Conservation (phyloP, 1,140 invertebrate species). For the Trichonephila clavata region DNA sequence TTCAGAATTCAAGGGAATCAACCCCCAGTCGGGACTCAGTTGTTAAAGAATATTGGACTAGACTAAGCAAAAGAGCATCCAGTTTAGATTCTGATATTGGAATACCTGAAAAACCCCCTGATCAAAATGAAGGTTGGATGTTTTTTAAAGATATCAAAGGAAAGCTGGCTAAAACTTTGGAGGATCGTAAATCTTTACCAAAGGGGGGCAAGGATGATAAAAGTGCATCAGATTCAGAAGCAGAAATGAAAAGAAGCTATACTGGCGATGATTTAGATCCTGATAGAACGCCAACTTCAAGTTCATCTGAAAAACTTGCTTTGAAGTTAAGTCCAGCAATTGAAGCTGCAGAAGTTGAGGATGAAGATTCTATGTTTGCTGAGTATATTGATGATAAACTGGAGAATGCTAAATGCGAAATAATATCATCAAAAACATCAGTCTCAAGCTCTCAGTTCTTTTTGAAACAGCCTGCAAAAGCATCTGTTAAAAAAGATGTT, state of each 20-base stretch:
- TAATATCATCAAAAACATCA: conserved; percentile 22
- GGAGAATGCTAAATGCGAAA: conserved; percentile 61
- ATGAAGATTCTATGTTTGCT: neutral
- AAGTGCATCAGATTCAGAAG: neutral
- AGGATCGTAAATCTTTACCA: conserved; percentile 45
- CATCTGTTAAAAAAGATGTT: neutral
- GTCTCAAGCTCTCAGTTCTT: conserved; percentile 32
- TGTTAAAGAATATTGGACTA: conserved; percentile 70
- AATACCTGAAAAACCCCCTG: conserved; percentile 23
- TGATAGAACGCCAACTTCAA: conserved; percentile 5
- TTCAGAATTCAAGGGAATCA: conserved; percentile 18
- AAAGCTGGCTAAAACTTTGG: conserved; percentile 66
- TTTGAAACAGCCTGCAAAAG: conserved; percentile 21
- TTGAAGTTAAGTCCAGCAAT: conserved; percentile 56
- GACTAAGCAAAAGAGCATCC: conserved; percentile 40
- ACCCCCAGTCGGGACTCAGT: conserved; percentile 55
- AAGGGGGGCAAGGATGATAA: conserved; percentile 42
- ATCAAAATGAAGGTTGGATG: conserved; percentile 66
- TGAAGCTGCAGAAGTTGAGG: conserved; percentile 53
- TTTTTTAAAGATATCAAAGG: conserved; percentile 72
- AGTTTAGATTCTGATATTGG: conserved; percentile 58
- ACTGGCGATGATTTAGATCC: neutral
- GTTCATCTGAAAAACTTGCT: neutral
- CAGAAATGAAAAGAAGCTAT: neutral
- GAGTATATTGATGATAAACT: conserved; percentile 48